Evolutionary conservation across 2,888 invertebrate species (phyloP), one percentile per base, ranked within the genome.

Genomic region (Perithous albicinctus): DNA sequence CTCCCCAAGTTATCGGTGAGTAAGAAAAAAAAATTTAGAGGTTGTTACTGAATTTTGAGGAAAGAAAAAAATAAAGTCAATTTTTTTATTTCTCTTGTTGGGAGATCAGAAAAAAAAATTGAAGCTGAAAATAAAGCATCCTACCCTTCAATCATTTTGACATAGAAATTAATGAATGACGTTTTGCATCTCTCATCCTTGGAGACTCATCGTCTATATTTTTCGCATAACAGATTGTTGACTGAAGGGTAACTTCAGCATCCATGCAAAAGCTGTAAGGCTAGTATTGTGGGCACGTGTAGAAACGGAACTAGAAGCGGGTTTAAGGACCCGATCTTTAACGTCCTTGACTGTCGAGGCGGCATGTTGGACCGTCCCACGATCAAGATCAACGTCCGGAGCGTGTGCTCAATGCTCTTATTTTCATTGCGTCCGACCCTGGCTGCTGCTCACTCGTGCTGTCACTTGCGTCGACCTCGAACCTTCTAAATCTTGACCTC

Each of bases 391-490:
- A 77, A 69, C 63, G 77, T 81, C 72, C 72, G 48, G 59, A 69
- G 41, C 15, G 51, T 54, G 63, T 54, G 63, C 77, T 66, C 72
- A 20, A 54, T 63, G 46, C 73, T 73, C 41, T 73, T 70, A 18
- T 38, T 26, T 74, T 48, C 59, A 73, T 51, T 74, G 59, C 59
- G 23, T 67, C n/a, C 75, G 82, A 75, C 82, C 82, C 78, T 82
- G 78, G 59, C 64, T 78, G 56, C 72, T 75, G 48, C 66, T 80
- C 73, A 73, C 74, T 73, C 29, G 54, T 59, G 23, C 76, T 75
- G 84, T 79, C 78, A 82, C 79, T 77, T 70, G 43, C 64, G 20
- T 64, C 78, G 73, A 73, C 84, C 84, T 80, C 73, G 82, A 78
- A 73, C 54, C 74, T 73, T 75, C 80, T 67, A 82, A 82, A 80